Conservation (phyloP, 37 sponge, comb jelly and placozoan species). For the Spongilla lacustris region DNA sequence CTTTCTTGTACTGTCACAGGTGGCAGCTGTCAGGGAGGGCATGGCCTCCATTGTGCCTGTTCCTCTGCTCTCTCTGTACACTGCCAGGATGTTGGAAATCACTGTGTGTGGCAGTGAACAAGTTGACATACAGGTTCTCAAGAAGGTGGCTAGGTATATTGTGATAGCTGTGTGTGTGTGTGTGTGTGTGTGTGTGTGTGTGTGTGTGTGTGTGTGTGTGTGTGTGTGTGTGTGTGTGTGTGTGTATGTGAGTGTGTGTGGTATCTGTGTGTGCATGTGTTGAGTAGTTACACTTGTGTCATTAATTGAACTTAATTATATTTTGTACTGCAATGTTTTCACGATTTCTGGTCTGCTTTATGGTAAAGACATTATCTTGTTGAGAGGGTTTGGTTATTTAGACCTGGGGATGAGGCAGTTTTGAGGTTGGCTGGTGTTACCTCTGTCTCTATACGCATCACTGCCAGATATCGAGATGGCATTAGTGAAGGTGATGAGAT, state of each 20-base stretch:
- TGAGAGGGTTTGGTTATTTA: neutral
- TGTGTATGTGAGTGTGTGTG: constrained; percentile 7
- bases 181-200: neutral
- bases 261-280: too few relatives aligned
- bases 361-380: too few relatives aligned
- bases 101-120: constrained; percentile 82
- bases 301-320: too few relatives aligned
- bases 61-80: constrained; percentile 78
- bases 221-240: too few relatives aligned
- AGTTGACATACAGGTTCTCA: constrained; percentile 78
- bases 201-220: too few relatives aligned
- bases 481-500: constrained; percentile 46
- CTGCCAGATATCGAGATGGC: constrained; percentile 61
- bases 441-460: neutral
- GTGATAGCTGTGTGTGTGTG: neutral
- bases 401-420: too few relatives aligned
- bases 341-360: too few relatives aligned
- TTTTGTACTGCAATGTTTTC: too few relatives aligned
- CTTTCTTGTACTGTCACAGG: constrained; percentile 31
- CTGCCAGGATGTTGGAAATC: constrained; percentile 70
- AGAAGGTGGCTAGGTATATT: constrained; percentile 82
- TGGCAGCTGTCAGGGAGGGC: constrained; percentile 85
- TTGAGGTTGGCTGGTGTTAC: neutral
- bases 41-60: constrained; percentile 87
- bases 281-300: too few relatives aligned